A percentile compares a stretch with the other conserved stretches of the same genome.
These are phyloP conservation scores for Tribolium freemani DNA, from an alignment of 2,888 invertebrate species.

Conservation along the genomic window DNA sequence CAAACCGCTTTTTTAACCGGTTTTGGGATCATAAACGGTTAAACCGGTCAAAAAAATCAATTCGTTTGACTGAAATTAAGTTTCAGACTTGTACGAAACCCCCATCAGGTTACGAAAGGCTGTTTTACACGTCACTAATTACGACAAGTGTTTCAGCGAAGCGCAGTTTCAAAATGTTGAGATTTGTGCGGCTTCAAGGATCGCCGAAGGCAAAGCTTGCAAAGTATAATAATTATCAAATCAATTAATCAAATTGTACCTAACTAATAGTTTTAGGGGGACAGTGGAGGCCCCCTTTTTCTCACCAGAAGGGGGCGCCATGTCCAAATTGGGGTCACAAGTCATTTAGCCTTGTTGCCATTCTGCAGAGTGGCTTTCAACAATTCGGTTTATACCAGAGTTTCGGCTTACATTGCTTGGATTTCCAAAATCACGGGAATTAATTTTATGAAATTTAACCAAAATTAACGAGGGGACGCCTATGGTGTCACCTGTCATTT, in stretches of 20 bases:
- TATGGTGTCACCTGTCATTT: not conserved
- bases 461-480: slow-evolving; percentile 1
- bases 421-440: slow-evolving; percentile 62
- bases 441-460: slow-evolving; percentile 60
- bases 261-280: slow-evolving; percentile 58
- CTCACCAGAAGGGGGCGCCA: slow-evolving; percentile 56
- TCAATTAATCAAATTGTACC: not conserved
- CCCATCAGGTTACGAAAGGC: slow-evolving; percentile 63
- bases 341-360: slow-evolving; percentile 63
- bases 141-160: slow-evolving; percentile 60
- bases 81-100: slow-evolving; percentile 60
- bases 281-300: slow-evolving; percentile 65
- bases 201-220: slow-evolving; percentile 65
- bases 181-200: slow-evolving; percentile 63
- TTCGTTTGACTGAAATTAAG: not conserved
- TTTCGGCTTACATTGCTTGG: slow-evolving; percentile 64
- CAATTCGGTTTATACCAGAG: slow-evolving; percentile 64
- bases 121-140: slow-evolving; percentile 60
- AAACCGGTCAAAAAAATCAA: not conserved
- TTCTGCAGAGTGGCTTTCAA: slow-evolving; percentile 64
- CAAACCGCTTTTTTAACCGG: slow-evolving; percentile 63
- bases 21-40: slow-evolving; percentile 65
- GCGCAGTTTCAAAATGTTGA: slow-evolving; percentile 52
- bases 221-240: slow-evolving; percentile 54
- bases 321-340: slow-evolving; percentile 64